Evolutionary conservation across 2,888 invertebrate species (phyloP).

Genomic region (Patella depressa): DNA sequence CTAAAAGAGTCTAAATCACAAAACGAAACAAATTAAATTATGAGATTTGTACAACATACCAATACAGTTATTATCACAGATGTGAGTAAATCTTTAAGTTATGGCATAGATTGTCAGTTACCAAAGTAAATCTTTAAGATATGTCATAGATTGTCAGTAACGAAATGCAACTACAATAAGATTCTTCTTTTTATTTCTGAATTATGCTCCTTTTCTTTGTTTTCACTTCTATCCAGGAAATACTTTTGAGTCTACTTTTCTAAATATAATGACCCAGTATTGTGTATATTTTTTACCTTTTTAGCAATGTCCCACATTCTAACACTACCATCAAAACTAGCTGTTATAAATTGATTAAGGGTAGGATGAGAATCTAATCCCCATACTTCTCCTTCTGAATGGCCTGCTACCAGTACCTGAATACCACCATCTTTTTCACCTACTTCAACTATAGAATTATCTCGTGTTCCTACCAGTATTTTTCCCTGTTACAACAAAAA

Average conservation of each 20-base stretch:
- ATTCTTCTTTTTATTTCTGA: too few relatives aligned
- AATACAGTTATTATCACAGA: too few relatives aligned
- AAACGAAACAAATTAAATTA: slow-evolving; percentile 4
- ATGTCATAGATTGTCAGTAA: too few relatives aligned
- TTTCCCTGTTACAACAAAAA: slow-evolving; percentile 58
- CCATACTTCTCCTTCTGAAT: slow-evolving; percentile 71
- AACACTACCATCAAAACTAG: slow-evolving; percentile 69
- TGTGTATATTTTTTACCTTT: slow-evolving; percentile 51
- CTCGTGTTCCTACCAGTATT: slow-evolving; percentile 70
- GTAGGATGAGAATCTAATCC: slow-evolving; percentile 69
- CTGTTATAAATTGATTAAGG: slow-evolving; percentile 63
- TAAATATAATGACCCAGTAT: too few relatives aligned
- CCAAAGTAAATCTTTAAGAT: too few relatives aligned
- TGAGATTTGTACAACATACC: too few relatives aligned
- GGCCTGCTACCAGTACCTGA: slow-evolving; percentile 63
- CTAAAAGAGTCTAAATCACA: slow-evolving; percentile 56
- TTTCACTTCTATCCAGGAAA: too few relatives aligned
- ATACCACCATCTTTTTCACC: slow-evolving; percentile 66
- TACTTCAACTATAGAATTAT: slow-evolving; percentile 67
- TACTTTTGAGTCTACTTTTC: too few relatives aligned
- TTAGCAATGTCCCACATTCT: slow-evolving; percentile 66
- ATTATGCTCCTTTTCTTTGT: too few relatives aligned
- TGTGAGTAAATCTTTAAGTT: too few relatives aligned
- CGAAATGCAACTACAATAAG: too few relatives aligned
- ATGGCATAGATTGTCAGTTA: too few relatives aligned